Conservation (phyloP, 2,888 invertebrate species). For the Ichneumoninae sp. region DNA sequence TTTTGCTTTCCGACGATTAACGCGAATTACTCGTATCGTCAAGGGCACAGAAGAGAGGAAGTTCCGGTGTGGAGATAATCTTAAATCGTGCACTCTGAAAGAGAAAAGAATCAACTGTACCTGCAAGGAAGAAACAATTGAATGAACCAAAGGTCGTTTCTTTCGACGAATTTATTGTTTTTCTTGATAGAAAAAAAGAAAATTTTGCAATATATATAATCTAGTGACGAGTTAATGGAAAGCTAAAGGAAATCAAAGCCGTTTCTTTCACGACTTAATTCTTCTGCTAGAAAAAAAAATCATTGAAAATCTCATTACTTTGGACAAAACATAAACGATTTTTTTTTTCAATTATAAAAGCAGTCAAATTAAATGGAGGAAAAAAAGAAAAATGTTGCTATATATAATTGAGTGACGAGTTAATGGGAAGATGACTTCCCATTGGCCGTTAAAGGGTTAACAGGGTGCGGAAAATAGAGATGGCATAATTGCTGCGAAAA, state of each 20-base stretch:
- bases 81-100: no score
- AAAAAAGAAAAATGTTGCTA: not conserved
- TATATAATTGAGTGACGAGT: not conserved
- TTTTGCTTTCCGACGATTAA: not conserved
- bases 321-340: not conserved
- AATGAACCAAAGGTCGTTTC: not conserved
- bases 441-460: not conserved
- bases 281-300: not conserved
- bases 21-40: not conserved
- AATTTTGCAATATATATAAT: not conserved
- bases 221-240: not conserved
- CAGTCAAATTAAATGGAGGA: not conserved
- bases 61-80: not conserved
- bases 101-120: no score
- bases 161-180: not conserved
- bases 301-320: not conserved
- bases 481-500: constrained; percentile 29
- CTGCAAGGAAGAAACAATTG: not conserved
- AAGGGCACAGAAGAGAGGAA: not conserved
- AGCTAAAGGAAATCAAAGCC: not conserved
- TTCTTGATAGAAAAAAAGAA: no score
- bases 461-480: not conserved
- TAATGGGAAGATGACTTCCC: not conserved
- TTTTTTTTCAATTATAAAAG: not conserved
- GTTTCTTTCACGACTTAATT: no score